These are phyloP conservation scores for Nettapus auritus DNA, from an alignment of 2,113 vertebrate genomes.

Conservation along the genomic window DNA sequence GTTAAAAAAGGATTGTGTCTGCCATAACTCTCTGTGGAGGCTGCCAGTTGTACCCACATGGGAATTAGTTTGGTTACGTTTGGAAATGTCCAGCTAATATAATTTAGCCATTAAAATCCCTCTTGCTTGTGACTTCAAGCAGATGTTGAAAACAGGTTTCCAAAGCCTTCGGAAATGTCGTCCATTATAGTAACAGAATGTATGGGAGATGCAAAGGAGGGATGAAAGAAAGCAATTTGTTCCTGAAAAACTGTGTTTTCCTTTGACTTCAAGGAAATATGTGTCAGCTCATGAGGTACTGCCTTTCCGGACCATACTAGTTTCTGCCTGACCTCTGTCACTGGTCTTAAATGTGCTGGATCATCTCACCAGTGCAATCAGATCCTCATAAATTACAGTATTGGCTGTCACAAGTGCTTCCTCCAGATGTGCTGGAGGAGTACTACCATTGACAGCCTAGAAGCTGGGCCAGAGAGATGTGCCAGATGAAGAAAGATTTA, in stretches of 20 bases:
- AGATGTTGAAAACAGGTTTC: constrained; percentile 4
- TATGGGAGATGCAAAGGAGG: background rate
- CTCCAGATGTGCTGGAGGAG: background rate
- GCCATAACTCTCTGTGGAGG: background rate
- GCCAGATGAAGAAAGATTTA: background rate
- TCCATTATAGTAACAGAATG: background rate
- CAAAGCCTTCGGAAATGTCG: background rate
- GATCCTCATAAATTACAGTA: background rate
- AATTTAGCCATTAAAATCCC: constrained; percentile 32
- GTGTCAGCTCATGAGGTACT: background rate
- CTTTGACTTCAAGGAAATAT: background rate
- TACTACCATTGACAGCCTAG: background rate
- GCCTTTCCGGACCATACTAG: background rate
- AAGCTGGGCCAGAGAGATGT: background rate
- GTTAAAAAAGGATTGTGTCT: constrained; percentile 4
- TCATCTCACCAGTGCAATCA: fast-evolving
- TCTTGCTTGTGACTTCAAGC: background rate
- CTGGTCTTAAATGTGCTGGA: background rate
- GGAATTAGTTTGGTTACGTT: background rate
- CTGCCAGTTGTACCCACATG: constrained; percentile 4
- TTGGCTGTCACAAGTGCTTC: background rate
- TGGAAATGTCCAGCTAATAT: background rate
- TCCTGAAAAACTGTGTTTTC: background rate
- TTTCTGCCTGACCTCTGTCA: background rate
- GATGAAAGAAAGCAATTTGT: background rate